Base-by-base conservation (phyloP, 1,140 invertebrate species). In the Leptinotarsa undecemlineata region DNA sequence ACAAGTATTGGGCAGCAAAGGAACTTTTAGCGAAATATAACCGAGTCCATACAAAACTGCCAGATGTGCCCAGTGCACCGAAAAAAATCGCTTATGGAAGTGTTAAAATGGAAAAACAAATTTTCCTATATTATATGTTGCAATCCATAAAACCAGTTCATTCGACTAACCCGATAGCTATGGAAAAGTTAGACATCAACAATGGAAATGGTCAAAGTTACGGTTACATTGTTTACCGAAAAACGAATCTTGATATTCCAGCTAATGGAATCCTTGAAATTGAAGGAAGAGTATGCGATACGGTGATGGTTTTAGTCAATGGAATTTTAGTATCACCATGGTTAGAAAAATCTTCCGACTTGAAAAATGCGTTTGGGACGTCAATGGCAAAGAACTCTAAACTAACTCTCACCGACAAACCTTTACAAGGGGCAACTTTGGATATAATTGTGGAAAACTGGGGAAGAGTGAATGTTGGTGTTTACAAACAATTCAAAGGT, bases 401-500 rank as follows among this genome's bases (percentile, higher is more conserved):
- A 17, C 60, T 84, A n/a, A 64, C 26, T 57, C 57, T 84, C 14
- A 78, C 73, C 20, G 47, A 62, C 42, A 70, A 78, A 67, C 74
- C 78, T 72, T 14, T 80, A 20, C 33, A 69, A 23, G 76, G 80
- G 68, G 82, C 81, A 48, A 84, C 81, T 4, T 74, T 90, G 21
- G 88, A 90, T 72, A 81, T 91, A 33, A 70, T 91, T 1, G 89
- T 91, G 3, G 89, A 90, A 80, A 90, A 91, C 80, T 86, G 87
- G 75, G 90, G 88, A 0, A 79, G 90, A 48, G 86, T 88, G 14
- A 90, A 90, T 80, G 90, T 85, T 82, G 88, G 87, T 0, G 61
- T 23, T 33, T 90, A 79, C 4, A 86, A 88, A 75, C 75, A 78
- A 42, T 78, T 74, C 67, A 78, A 78, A 62, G 77, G 75, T 20